Base-by-base conservation (phyloP, 2,797 vertebrate species). In the Leptodactylus fallax region DNA sequence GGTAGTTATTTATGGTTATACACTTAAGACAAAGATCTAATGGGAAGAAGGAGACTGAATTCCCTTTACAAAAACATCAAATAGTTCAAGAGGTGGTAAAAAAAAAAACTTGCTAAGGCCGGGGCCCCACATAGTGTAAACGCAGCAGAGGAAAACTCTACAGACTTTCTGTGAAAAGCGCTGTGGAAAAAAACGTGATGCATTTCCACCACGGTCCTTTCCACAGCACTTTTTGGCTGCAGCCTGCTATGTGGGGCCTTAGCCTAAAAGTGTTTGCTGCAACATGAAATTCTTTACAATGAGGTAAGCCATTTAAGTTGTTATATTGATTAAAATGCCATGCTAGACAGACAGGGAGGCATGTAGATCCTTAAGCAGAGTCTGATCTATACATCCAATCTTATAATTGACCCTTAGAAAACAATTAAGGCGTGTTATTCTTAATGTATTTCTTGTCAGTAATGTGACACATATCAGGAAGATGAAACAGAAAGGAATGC, bases 391-490 rank as follows among this genome's bases (percentile, higher is more conserved):
- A 23, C 49, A 23, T 77, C 47, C 19, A 47, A 77, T 53, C 74
- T 36, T n/a, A 23, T 77, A 74, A 47, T 49, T 49, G 47, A 13
- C 19, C 9, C 8, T 2, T 16, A 51, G 19, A 77, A 6, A 53
- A 14, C 49, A 53, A 51, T 23, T 36, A 19, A 45, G n/a, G 12
- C 49, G 5, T 23, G 47, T 14, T 3, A 51, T 53, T 53, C 49
- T 77, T 74, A 49, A 74, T 74, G 45, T 6, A 4, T 4, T 23
- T 5, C 19, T 51, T 23, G 10, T 53, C 14, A 63, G 83, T 19
- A 78, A 65, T 49, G 25, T 63, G 72, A 85, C 56, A 78, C 72
- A 25, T 74, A 71, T 69, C 10, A 69, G 14, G 19, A 71, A n/a
- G 49, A 56, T 27, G n/a, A 69, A 71, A 69, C 13, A 83, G 49